Percentiles rank a stretch among this genome's conserved stretches.
phyloP scores from a whole-genome alignment of 1,140 invertebrate species.

The Apocrypta bakeri region DNA sequence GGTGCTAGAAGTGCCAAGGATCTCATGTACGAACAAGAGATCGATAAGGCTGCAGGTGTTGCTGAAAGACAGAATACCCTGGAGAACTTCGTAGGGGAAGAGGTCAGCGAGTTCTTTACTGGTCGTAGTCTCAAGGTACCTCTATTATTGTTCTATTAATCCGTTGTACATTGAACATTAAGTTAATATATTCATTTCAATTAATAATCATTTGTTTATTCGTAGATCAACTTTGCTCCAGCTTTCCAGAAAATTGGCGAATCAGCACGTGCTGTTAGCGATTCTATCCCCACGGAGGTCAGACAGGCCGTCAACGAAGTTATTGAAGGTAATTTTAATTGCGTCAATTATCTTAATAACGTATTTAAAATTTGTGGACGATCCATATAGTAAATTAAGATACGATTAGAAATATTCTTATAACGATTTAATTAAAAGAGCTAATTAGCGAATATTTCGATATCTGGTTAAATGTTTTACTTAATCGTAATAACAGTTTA shows the following conservation, averaged over 20 bases:
- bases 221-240: slow-evolving; percentile 73
- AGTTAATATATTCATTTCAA: too few relatives aligned
- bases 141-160: too few relatives aligned
- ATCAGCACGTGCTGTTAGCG: slow-evolving; percentile 74
- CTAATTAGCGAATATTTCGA: neutral
- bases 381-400: neutral
- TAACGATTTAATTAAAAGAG: neutral
- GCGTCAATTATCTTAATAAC: neutral
- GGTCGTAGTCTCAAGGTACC: slow-evolving; percentile 74
- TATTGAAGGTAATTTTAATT: slow-evolving; percentile 78
- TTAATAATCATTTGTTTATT: slow-evolving; percentile 9
- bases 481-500: too few relatives aligned
- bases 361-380: neutral
- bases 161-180: too few relatives aligned
- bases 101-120: slow-evolving; percentile 75
- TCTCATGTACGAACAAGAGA: slow-evolving; percentile 70
- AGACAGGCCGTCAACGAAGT: slow-evolving; percentile 76
- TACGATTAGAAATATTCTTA: neutral
- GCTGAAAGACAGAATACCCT: slow-evolving; percentile 76
- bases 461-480: too few relatives aligned
- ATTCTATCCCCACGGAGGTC: slow-evolving; percentile 72
- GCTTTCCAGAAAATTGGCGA: slow-evolving; percentile 70
- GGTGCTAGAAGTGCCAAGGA: slow-evolving; percentile 69
- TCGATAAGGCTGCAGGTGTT: slow-evolving; percentile 73
- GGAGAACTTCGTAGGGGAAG: slow-evolving; percentile 77